Conservation (phyloP, 2,888 invertebrate species). For the Philopedon plagiatum region DNA sequence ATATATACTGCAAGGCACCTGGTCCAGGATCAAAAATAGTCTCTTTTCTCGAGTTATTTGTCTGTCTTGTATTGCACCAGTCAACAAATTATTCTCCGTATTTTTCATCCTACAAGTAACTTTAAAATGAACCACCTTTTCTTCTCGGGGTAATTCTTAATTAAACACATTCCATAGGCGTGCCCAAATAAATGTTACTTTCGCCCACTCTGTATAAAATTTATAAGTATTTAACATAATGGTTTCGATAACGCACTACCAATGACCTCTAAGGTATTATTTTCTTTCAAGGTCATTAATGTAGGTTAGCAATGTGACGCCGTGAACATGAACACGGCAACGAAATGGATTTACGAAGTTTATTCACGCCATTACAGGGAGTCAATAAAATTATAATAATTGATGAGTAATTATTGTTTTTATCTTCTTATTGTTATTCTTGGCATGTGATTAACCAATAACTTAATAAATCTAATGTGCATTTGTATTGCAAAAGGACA, state of each 20-base stretch:
- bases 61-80: too few relatives aligned
- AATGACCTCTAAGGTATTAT: conserved; percentile 38
- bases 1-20: too few relatives aligned
- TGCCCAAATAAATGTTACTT: background rate
- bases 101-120: too few relatives aligned
- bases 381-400: conserved; percentile 15
- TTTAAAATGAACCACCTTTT: too few relatives aligned
- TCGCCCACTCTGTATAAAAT: background rate
- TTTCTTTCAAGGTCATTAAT: conserved; percentile 33
- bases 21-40: too few relatives aligned
- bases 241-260: conserved; percentile 30
- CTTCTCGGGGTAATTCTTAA: too few relatives aligned
- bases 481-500: background rate
- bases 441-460: background rate
- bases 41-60: too few relatives aligned
- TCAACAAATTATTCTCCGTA: too few relatives aligned
- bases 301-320: conserved; percentile 36
- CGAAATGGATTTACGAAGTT: conserved; percentile 16
- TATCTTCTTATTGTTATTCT: conserved; percentile 8
- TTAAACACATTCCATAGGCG: too few relatives aligned
- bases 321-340: conserved; percentile 5
- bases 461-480: background rate
- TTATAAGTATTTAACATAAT: conserved; percentile 8
- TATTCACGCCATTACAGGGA: conserved; percentile 7
- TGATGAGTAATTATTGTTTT: background rate